These are phyloP conservation scores for Hesperophylax magnus DNA, from an alignment of 1,140 invertebrate genomes.

Conservation along the genomic window DNA sequence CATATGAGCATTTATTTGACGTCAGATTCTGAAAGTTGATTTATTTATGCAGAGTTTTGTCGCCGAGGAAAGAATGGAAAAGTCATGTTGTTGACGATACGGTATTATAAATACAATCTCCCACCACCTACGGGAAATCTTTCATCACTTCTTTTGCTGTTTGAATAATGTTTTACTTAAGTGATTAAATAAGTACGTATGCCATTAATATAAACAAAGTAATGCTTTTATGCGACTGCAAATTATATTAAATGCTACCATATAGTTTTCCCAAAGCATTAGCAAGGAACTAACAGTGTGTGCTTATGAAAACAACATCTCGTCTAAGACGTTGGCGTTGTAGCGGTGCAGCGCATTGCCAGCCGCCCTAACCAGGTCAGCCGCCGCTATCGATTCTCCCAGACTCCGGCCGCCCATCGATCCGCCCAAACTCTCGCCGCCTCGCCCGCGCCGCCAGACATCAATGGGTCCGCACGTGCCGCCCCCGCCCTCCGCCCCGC, in stretches of 20 bases:
- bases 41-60: constrained; percentile 24
- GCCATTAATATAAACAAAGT: too few species aligned
- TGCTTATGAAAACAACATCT: too few species aligned
- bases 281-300: too few species aligned
- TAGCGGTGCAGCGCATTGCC: constrained; percentile 15
- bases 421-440: background rate
- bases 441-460: background rate
- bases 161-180: background rate
- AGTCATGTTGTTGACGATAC: constrained; percentile 31
- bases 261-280: too few species aligned
- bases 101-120: constrained; percentile 7
- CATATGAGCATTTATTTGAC: constrained; percentile 36
- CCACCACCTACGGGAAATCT: constrained; percentile 5
- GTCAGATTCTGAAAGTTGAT: constrained; percentile 36
- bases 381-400: constrained; percentile 27
- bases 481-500: constrained; percentile 3
- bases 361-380: constrained; percentile 30
- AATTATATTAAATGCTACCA: too few species aligned
- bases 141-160: background rate
- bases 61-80: constrained; percentile 27
- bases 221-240: too few species aligned
- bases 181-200: background rate
- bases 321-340: background rate
- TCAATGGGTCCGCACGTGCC: background rate
- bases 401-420: background rate